Evolutionary conservation across 1,140 invertebrate species (phyloP).

Genomic region (Eriocheir sinensis): DNA sequence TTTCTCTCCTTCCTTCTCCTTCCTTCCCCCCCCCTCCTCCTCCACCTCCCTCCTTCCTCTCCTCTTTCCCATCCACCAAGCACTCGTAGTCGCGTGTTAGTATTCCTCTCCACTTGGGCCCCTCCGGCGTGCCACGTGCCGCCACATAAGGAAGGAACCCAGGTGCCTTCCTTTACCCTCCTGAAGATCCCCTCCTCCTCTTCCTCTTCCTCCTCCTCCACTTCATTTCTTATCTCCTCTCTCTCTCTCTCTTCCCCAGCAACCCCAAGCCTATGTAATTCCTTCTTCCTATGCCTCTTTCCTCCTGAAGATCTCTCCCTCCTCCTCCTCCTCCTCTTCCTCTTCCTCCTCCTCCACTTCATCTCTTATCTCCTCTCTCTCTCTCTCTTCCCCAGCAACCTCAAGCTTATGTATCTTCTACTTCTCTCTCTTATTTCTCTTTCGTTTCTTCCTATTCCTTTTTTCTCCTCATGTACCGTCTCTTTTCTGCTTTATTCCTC

Average conservation of each 20-base stretch:
- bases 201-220: background rate
- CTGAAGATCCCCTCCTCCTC: background rate
- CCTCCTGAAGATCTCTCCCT: background rate
- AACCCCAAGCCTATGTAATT: background rate
- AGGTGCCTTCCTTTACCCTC: background rate
- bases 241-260: background rate
- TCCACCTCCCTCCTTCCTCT: background rate
- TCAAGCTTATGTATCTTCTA: background rate
- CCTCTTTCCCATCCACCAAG: background rate
- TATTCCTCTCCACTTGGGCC: too few species aligned
- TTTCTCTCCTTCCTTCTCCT: background rate
- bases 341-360: conserved; percentile 6
- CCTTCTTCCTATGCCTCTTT: background rate
- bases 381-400: background rate
- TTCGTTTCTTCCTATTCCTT: conserved; percentile 34
- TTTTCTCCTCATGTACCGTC: background rate
- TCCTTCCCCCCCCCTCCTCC: background rate
- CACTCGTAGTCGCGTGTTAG: too few species aligned
- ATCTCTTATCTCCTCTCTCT: conserved; percentile 26
- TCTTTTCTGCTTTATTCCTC: background rate
- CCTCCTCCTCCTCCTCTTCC: background rate
- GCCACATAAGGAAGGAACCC: too few species aligned
- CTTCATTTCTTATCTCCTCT: background rate
- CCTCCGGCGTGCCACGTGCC: too few species aligned
- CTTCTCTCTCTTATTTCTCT: background rate